Evolutionary conservation across 2,797 vertebrate species (phyloP).

Genomic region (Peromyscus nudipes): DNA sequence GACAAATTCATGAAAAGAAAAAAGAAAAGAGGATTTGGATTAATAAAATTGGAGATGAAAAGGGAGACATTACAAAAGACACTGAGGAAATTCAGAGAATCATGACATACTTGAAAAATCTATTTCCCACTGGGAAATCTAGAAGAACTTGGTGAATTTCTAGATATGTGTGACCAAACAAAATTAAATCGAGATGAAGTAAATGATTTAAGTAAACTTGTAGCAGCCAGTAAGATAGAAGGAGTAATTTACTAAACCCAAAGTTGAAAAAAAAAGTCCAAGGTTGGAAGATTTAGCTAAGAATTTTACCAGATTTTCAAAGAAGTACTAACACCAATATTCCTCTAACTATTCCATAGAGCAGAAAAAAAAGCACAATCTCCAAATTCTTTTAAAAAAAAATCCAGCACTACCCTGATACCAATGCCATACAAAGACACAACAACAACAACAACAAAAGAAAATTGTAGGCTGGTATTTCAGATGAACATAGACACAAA

Average conservation of each 20-base stretch:
- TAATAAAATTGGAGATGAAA: neutral
- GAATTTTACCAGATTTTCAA: neutral
- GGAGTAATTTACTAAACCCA: neutral
- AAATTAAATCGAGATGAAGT: neutral
- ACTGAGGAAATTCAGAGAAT: neutral
- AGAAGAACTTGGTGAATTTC: neutral
- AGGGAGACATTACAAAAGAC: neutral
- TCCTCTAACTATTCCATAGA: neutral
- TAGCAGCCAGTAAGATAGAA: neutral
- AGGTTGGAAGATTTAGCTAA: neutral
- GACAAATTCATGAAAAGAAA: neutral
- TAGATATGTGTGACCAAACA: neutral
- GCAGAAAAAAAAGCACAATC: neutral
- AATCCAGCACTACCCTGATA: neutral
- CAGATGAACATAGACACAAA: neutral
- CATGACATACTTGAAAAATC: too few relatives aligned
- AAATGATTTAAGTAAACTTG: neutral
- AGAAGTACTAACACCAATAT: neutral
- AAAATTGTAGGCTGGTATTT: neutral
- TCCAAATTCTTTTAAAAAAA: neutral
- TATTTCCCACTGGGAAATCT: neutral
- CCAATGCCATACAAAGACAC: neutral
- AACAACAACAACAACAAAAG: neutral
- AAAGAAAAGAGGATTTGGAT: neutral
- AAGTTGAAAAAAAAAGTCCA: neutral